These are phyloP conservation scores for Saccostrea echinata DNA, from an alignment of 1,140 invertebrate species.

Conservation along the genomic window DNA sequence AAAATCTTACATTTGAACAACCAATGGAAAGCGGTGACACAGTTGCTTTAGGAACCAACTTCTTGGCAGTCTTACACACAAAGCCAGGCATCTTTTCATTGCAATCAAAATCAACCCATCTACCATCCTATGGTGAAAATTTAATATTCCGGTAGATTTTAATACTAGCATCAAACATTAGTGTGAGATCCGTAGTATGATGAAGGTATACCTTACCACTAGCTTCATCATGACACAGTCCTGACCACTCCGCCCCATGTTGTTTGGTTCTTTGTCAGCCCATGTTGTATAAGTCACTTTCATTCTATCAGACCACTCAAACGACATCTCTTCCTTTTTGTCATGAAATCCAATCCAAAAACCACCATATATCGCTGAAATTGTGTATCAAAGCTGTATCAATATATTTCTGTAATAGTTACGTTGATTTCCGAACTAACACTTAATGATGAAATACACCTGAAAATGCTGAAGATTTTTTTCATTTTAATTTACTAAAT, in stretches of 20 bases:
- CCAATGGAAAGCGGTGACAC: constrained; percentile 62
- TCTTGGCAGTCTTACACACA: constrained; percentile 65
- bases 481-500: too few species aligned
- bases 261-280: constrained; percentile 62
- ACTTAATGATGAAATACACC: too few species aligned
- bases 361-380: constrained; percentile 53
- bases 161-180: neutral
- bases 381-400: neutral
- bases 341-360: constrained; percentile 69
- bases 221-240: constrained; percentile 61
- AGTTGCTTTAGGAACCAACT: constrained; percentile 56
- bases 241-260: constrained; percentile 53
- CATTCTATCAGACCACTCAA: constrained; percentile 65
- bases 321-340: constrained; percentile 46
- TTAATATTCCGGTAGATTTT: too few species aligned
- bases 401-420: too few species aligned
- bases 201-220: neutral
- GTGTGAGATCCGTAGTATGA: neutral
- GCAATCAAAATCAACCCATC: constrained; percentile 68
- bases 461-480: too few species aligned
- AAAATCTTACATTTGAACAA: constrained; percentile 62
- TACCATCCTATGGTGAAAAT: constrained; percentile 52
- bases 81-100: constrained; percentile 58
- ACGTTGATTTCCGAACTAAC: too few species aligned
- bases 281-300: constrained; percentile 66